Evolutionary conservation across 1,140 invertebrate genomes (phyloP), one percentile per base, ranked within the genome.

Genomic region (Meloidogyne hapla): DNA sequence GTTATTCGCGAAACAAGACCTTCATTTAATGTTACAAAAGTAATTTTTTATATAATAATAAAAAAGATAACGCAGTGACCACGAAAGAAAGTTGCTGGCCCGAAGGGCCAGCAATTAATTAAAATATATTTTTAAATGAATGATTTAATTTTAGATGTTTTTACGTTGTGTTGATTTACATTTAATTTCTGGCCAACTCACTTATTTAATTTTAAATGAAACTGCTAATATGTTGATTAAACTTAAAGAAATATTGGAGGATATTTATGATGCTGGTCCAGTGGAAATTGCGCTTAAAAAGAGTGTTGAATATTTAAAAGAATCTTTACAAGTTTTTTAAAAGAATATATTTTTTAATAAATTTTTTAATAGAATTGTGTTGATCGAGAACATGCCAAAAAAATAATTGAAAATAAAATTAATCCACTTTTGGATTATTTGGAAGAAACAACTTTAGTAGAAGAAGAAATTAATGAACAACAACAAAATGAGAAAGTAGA

Each of bases 111-210:
- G n/a, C n/a, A n/a, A n/a, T n/a, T n/a, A n/a, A n/a, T n/a, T n/a
- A n/a, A n/a, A n/a, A n/a, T n/a, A n/a, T n/a, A n/a, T n/a, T n/a
- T n/a, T n/a, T n/a, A n/a, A n/a, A n/a, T n/a, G n/a, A n/a, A n/a
- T n/a, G n/a, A n/a, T 48, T 77, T n/a, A 33, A 33, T 77, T 77
- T 65, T 42, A 77, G 76, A 77, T 77, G 73, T 77, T 77, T 66
- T 56, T 77, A 23, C 75, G 76, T 9, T 77, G 76, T 61, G 33
- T 64, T 18, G 73, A 73, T 77, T 21, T 77, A 10, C 76, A 77
- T 45, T 26, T 77, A 10, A 48, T 38, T 62, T 65, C 63, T 21
- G 64, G 38, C n/a, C 62, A 77, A 65, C 63, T 77, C 18, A 40
- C 26, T 67, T 13, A 48, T 12, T 13, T 21, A 61, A 66, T 76